Evolutionary conservation across 2,797 vertebrate genomes (phyloP).

Genomic region (Chiroxiphia lanceolata): DNA sequence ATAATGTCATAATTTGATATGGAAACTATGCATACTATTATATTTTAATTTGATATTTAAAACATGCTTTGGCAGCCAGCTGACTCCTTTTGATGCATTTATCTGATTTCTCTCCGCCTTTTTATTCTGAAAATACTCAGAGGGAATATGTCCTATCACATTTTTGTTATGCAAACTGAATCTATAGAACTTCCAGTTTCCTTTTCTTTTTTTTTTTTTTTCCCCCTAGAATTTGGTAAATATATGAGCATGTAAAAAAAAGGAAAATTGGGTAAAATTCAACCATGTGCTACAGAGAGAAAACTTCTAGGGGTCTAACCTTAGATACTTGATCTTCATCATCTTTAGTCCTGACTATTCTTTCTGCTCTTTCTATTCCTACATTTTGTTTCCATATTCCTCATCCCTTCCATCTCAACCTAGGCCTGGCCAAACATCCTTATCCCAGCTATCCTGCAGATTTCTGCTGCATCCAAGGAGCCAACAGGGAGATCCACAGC

Average conservation of each 20-base stretch:
- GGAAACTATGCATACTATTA: conserved; percentile 58
- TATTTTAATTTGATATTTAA: conserved; percentile 72
- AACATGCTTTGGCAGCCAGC: conserved; percentile 54
- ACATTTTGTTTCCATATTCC: not conserved
- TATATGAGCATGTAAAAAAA: not conserved
- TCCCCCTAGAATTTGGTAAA: not conserved
- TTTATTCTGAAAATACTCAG: conserved; percentile 30
- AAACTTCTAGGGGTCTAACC: not conserved
- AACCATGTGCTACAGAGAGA: not conserved
- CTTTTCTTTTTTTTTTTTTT: not conserved
- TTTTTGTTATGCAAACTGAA: not conserved
- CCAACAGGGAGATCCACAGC: not conserved
- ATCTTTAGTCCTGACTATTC: not conserved
- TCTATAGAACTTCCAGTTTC: not conserved
- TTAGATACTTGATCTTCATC: not conserved
- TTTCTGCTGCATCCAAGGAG: not conserved
- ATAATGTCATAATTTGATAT: conserved; percentile 68
- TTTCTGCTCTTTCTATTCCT: not conserved
- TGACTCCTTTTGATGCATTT: conserved; percentile 60
- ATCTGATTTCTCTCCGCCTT: conserved; percentile 63
- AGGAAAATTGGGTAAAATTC: not conserved
- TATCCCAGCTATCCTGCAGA: accelerated
- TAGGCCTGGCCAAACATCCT: too few relatives aligned
- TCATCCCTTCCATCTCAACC: not conserved
- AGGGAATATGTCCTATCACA: not conserved